Evolutionary conservation across 2,113 vertebrate genomes (phyloP).

Genomic region (Rhineura floridana): DNA sequence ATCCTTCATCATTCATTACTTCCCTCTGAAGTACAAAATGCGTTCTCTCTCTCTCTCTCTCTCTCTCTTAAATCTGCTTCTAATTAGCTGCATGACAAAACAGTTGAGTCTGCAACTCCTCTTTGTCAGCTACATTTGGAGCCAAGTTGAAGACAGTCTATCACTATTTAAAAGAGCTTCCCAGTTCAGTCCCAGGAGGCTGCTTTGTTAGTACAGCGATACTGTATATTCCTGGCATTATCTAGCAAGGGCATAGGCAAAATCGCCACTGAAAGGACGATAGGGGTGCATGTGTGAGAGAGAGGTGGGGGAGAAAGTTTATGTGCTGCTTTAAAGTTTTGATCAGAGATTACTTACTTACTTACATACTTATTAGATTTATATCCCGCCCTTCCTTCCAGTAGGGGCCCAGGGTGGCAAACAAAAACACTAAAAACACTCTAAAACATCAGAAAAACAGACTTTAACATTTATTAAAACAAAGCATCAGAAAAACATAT

Average conservation of each 20-base stretch:
- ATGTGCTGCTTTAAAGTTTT: not conserved
- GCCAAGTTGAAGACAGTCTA: not conserved
- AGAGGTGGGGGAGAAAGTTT: not conserved
- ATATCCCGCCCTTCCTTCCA: too few species aligned
- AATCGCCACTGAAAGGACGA: too few species aligned
- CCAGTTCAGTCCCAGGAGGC: not conserved
- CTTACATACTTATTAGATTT: too few species aligned
- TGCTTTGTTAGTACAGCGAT: not conserved
- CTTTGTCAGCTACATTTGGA: conserved; percentile 16
- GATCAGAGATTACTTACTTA: too few species aligned
- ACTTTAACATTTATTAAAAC: too few species aligned
- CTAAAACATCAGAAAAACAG: too few species aligned
- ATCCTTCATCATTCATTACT: not conserved
- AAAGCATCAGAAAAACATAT: too few species aligned
- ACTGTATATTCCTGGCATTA: not conserved
- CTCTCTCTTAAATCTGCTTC: not conserved
- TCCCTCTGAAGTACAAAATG: not conserved
- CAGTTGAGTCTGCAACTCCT: not conserved
- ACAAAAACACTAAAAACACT: too few species aligned
- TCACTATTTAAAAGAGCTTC: not conserved
- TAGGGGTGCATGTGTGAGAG: not conserved
- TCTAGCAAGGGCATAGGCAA: conserved; percentile 10
- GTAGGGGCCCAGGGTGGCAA: too few species aligned
- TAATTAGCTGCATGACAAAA: conserved; percentile 22
- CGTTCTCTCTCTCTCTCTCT: not conserved